Evolutionary conservation across 2,888 invertebrate genomes (phyloP), one percentile per base, ranked within the genome.

Genomic region (Dicranocentrus wangi): DNA sequence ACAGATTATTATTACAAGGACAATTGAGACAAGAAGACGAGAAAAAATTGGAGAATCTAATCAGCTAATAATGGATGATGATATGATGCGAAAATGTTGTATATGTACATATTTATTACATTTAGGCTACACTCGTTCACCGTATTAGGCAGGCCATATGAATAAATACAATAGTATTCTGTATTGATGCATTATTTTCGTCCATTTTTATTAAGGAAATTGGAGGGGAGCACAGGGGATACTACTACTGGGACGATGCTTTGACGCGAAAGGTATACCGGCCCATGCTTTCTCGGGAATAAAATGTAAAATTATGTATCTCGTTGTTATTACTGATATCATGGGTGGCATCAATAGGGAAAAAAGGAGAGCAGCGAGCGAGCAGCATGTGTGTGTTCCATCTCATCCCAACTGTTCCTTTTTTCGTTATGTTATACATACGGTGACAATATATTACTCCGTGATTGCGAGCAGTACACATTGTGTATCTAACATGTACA

Each of bases 51-150:
- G 63, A 73, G 73, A 75, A 65, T 66, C 75, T 66, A 75, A 75
- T 75, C 66, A 75, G 75, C 75, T 75, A 75, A 75, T 75, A 75
- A 75, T 75, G 66, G 75, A 43, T 73, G 75, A 75, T 75, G 65
- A 66, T 66, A 75, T 66, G 75, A 75, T 66, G 66, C 58, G 55
- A 55, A 75, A 75, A 66, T 75, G 75, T 75, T 75, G 75, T 55
- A 13, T 13, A 72, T 72, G 61, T 61, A 60, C 61, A 72, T 19
- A 51, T 51, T 19, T 19, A 19, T 17, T 51, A 51, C 5, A 51
- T 8, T 39, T n/a, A 47, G 3, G 10, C 39, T 47, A 47, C 51
- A 17, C 19, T 2, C 51, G 19, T 19, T 17, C 51, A 51, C 51
- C n/a, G 10, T 47, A 15, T 47, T 10, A 25, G 13, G 17, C 55